phyloP scores from a whole-genome alignment of 2,888 invertebrate species.

The Hydriomena furcata region DNA sequence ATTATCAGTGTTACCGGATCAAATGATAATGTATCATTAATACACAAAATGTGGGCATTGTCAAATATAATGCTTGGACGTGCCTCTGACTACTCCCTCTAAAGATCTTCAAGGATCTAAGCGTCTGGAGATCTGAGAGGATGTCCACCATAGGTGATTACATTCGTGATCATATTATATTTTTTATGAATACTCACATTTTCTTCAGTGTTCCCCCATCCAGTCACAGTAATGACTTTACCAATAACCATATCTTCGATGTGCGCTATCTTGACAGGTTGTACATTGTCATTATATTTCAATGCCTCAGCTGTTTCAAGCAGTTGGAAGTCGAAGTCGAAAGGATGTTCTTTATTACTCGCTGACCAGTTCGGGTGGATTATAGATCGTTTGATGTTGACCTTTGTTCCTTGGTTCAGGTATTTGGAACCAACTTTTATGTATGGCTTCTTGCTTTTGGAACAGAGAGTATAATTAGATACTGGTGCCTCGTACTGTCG shows the following conservation, averaged over 20 bases:
- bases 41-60: constrained; percentile 21
- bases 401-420: constrained; percentile 56
- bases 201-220: constrained; percentile 75
- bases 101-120: no score
- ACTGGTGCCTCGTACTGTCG: no score
- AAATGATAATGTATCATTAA: no score
- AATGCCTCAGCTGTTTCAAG: constrained; percentile 57
- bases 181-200: constrained; percentile 72
- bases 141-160: no score
- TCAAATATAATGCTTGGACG: no score
- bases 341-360: constrained; percentile 63
- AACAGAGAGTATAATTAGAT: background rate
- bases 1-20: no score
- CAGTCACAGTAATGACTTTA: constrained; percentile 68
- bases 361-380: constrained; percentile 65
- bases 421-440: constrained; percentile 69
- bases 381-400: constrained; percentile 45
- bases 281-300: constrained; percentile 58
- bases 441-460: constrained; percentile 62
- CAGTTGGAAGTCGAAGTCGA: constrained; percentile 73
- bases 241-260: constrained; percentile 73
- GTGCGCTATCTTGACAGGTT: constrained; percentile 66
- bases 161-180: no score
- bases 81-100: no score
- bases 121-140: no score